These are phyloP conservation scores for Pyrgus malvae DNA, from an alignment of 2,888 invertebrate genomes.

Conservation along the genomic window DNA sequence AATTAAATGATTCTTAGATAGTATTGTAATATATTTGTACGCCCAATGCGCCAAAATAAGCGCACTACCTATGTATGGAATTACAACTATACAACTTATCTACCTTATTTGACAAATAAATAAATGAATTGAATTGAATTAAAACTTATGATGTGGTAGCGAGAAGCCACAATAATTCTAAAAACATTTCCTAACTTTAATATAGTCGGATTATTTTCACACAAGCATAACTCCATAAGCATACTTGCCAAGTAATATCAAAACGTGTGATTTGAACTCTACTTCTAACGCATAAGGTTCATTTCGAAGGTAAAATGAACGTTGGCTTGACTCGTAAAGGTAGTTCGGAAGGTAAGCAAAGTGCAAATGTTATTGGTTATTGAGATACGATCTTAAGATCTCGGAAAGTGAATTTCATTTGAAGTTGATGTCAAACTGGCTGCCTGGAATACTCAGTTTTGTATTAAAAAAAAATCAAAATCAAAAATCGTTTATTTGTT, in stretches of 20 bases:
- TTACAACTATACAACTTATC: too few species aligned
- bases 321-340: slow-evolving; percentile 9
- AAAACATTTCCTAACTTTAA: slow-evolving; percentile 12
- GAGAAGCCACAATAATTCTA: slow-evolving; percentile 8
- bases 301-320: slow-evolving; percentile 7
- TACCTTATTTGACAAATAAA: too few species aligned
- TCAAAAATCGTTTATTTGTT: too few species aligned
- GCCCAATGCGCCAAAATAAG: too few species aligned
- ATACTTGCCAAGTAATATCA: slow-evolving; percentile 6
- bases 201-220: slow-evolving; percentile 14
- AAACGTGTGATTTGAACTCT: slow-evolving; percentile 10
- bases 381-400: slow-evolving; percentile 20
- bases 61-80: too few species aligned
- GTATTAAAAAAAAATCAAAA: too few species aligned
- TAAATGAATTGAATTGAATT: too few species aligned
- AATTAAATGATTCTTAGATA: too few species aligned
- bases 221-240: too few species aligned
- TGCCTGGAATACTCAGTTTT: too few species aligned
- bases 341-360: slow-evolving; percentile 15
- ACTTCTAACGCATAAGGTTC: not conserved
- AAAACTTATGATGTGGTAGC: too few species aligned
- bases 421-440: not conserved
- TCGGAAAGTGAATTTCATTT: slow-evolving; percentile 7
- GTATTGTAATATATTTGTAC: too few species aligned
- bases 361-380: slow-evolving; percentile 24